These are phyloP conservation scores for Nephila pilipes DNA, from an alignment of 1,140 invertebrate species.

Conservation along the genomic window DNA sequence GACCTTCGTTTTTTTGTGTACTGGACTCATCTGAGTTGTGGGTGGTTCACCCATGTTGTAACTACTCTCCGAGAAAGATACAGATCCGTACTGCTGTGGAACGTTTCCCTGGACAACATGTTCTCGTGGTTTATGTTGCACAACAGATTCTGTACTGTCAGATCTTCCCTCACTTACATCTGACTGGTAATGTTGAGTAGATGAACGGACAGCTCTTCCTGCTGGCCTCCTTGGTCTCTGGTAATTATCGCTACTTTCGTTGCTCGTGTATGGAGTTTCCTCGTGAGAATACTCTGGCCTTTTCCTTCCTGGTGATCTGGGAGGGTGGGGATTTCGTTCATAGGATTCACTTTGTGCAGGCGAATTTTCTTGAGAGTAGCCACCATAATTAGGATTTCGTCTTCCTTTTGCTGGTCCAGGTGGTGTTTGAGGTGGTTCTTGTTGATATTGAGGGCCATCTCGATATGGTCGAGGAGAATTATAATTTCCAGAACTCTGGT, in stretches of 20 bases:
- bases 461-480: background rate
- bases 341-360: background rate
- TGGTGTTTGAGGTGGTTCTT: background rate
- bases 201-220: background rate
- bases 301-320: background rate
- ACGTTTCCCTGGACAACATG: background rate
- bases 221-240: background rate
- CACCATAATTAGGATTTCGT: background rate
- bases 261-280: background rate
- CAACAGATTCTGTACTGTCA: background rate
- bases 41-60: background rate
- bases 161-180: background rate
- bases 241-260: background rate
- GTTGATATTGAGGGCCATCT: background rate
- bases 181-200: background rate
- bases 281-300: background rate
- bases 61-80: conserved; percentile 57
- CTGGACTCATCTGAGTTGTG: background rate
- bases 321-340: background rate
- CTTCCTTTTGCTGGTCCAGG: background rate
- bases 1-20: background rate
- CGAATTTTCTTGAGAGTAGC: background rate
- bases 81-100: conserved; percentile 24
- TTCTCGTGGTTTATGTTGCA: background rate
- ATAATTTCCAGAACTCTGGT: background rate